Base-by-base conservation (phyloP, 2,797 vertebrate genomes). In the Silurus lanzhouensis region DNA sequence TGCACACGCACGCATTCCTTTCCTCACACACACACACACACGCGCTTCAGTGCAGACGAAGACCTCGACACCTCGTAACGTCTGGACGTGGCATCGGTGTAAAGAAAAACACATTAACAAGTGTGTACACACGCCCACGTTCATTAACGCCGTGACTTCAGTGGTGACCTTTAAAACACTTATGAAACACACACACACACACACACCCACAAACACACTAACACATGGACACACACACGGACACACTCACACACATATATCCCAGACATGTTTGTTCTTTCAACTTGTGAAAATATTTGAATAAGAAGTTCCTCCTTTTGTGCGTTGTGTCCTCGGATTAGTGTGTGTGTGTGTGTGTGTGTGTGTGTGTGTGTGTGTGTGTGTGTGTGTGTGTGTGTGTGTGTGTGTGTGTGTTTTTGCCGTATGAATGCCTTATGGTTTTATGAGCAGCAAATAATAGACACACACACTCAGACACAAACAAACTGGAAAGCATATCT, bases 1-100 rank as follows among this genome's bases (percentile, higher is more conserved):
- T 19, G 7, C 61, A 84, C 89, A 80, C 84, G 75, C 88, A 90
- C 67, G 52, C 80, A 82, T 58, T 22, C 64, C 25, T 44, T 61
- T 57, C 58, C 20, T 66, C 64, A 27, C 71, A 5, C 66, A 79
- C 74, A 83, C 63, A 60, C 66, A 79, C 74, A 83, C 64, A 60
- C 74, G 80, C 64, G 48, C 66, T 89, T 82, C 68, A 64, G 1
- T 38, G 15, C 17, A 75, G 68, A 81, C 46, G 27, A 15, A 27
- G 22, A 58, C 38, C 44, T 75, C 77, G 12, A 48, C 70, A 81
- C 78, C 68, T 66, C 78, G 63, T 52, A 71, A 81, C 14, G 78
- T 81, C 90, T 92, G 91, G 92, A 91, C 89, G 48, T 52, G 67
- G 19, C 66, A 61, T 71, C 27, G 31, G 8, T 55, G 67, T 55